Evolutionary conservation across 2,797 vertebrate genomes (phyloP).

Genomic region (Lateolabrax maculatus): DNA sequence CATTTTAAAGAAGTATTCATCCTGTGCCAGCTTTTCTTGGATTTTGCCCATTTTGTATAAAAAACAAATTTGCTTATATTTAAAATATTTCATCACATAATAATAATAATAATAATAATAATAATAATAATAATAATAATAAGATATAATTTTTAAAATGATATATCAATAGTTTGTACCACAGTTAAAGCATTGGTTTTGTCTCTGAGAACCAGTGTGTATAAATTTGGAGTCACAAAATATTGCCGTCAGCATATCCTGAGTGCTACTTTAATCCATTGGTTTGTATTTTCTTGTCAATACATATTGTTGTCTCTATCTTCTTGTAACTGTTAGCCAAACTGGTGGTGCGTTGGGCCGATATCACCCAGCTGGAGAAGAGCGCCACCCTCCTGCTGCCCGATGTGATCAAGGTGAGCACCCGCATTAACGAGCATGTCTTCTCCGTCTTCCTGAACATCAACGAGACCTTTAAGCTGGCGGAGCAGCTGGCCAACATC

Average conservation of each 20-base stretch:
- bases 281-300: background rate
- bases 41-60: background rate
- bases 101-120: no score
- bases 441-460: conserved; percentile 99
- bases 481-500: conserved; percentile 98
- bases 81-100: no score
- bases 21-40: background rate
- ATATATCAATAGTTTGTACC: background rate
- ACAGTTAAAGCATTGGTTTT: background rate
- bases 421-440: conserved; percentile 91
- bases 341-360: conserved; percentile 97
- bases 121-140: no score
- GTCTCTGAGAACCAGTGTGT: background rate
- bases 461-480: conserved; percentile 96
- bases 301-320: background rate
- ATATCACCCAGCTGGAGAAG: conserved; percentile 97
- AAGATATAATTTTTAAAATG: no score
- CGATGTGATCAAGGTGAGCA: conserved; percentile 95
- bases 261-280: background rate
- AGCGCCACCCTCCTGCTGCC: conserved; percentile 94
- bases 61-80: background rate
- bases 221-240: background rate
- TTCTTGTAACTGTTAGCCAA: conserved; percentile 85
- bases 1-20: background rate
- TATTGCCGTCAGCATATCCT: background rate